phyloP scores from a whole-genome alignment of 35 echinoderm and acorn worm genomes.

The Stichopus chloronotus region DNA sequence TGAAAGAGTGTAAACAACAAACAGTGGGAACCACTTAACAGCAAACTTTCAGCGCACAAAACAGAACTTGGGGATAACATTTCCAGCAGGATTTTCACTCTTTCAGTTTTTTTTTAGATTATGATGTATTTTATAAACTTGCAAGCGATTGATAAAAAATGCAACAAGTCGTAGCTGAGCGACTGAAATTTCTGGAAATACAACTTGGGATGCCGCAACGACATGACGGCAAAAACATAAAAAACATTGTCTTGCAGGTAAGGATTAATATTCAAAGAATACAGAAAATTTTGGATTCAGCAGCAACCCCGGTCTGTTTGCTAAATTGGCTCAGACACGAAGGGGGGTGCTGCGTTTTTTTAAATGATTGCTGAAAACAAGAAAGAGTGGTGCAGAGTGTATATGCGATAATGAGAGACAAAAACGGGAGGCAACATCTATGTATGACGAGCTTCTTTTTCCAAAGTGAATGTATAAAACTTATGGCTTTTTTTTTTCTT shows the following conservation, averaged over 20 bases:
- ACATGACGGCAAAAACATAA: too few species aligned
- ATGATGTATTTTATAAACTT: too few species aligned
- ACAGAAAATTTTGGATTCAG: too few species aligned
- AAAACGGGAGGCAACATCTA: neutral
- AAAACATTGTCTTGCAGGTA: too few species aligned
- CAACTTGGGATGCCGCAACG: too few species aligned
- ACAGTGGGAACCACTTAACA: conserved; percentile 14
- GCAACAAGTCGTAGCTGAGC: too few species aligned
- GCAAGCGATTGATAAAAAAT: too few species aligned
- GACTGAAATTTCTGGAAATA: too few species aligned
- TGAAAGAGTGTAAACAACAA: neutral
- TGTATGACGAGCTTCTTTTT: neutral
- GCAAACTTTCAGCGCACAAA: conserved; percentile 34
- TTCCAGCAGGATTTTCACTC: neutral
- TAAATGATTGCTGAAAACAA: neutral
- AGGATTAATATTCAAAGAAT: too few species aligned
- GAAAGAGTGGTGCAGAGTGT: neutral
- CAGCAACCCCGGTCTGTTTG: too few species aligned
- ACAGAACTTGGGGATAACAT: neutral
- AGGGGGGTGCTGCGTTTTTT: neutral
- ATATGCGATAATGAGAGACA: neutral
- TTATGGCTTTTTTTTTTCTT: neutral
- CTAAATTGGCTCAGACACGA: too few species aligned
- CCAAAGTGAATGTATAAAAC: neutral
- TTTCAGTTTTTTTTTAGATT: too few species aligned